Conservation (phyloP, 2,113 vertebrate genomes). For the Capreolus pygargus region DNA sequence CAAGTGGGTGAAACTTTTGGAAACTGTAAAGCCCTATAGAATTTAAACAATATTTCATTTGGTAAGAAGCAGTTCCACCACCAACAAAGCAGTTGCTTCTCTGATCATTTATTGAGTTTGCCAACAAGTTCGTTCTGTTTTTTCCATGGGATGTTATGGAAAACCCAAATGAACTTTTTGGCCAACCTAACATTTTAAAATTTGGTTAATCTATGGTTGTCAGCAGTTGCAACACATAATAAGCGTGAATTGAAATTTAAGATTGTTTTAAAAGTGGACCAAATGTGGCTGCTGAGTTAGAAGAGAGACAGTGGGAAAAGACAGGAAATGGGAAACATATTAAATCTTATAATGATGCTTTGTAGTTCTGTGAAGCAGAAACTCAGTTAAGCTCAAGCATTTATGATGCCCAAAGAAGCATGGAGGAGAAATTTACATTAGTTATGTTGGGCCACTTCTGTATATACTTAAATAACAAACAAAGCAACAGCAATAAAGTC, state of each 20-base stretch:
- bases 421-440: conserved; percentile 38
- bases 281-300: not conserved
- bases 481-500: not conserved
- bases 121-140: not conserved
- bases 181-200: not conserved
- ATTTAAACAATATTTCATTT: not conserved
- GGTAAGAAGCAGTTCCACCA: not conserved
- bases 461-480: conserved; percentile 16
- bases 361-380: conserved; percentile 41
- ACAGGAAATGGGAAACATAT: not conserved
- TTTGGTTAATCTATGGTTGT: not conserved
- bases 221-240: not conserved
- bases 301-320: not conserved
- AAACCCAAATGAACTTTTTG: not conserved
- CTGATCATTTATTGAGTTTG: not conserved
- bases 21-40: not conserved
- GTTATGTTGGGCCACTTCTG: not conserved
- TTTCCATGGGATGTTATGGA: not conserved
- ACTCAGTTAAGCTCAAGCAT: conserved; percentile 20
- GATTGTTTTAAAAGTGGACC: not conserved
- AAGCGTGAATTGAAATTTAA: conserved; percentile 27
- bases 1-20: not conserved
- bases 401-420: not conserved
- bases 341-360: conserved; percentile 30
- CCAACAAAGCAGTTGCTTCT: not conserved